Conservation (phyloP, 2,113 vertebrate species). For the Sula dactylatra region DNA sequence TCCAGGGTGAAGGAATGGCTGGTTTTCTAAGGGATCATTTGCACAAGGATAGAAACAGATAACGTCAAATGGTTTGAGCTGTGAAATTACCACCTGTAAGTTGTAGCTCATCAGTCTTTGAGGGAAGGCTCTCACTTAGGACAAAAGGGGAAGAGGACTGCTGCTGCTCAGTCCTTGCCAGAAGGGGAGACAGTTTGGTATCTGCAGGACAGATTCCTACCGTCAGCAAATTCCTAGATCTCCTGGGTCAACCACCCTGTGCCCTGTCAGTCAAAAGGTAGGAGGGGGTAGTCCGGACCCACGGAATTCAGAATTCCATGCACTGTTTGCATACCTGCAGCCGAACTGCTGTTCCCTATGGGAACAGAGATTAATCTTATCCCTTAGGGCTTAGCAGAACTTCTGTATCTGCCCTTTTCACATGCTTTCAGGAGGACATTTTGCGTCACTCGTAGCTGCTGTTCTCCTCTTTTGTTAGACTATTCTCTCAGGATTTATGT, state of each 20-base stretch:
- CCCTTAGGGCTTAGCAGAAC: background rate
- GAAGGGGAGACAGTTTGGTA: accelerated
- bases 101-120: background rate
- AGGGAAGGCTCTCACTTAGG: background rate
- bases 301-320: background rate
- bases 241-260: background rate
- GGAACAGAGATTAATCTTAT: background rate
- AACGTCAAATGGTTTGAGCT: background rate
- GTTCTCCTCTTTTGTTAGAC: constrained; percentile 19
- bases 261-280: background rate
- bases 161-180: background rate
- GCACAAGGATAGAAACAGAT: background rate
- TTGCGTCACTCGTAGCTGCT: background rate
- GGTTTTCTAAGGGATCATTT: background rate
- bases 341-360: background rate
- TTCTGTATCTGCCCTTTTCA: constrained; percentile 6
- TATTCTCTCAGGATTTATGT: constrained; percentile 43
- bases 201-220: background rate
- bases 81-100: background rate
- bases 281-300: background rate
- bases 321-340: background rate
- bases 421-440: constrained; percentile 23
- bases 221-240: background rate
- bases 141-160: background rate
- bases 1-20: background rate